These are phyloP conservation scores for Indicator maculatus DNA, from an alignment of 2,113 vertebrate genomes.

Conservation along the genomic window DNA sequence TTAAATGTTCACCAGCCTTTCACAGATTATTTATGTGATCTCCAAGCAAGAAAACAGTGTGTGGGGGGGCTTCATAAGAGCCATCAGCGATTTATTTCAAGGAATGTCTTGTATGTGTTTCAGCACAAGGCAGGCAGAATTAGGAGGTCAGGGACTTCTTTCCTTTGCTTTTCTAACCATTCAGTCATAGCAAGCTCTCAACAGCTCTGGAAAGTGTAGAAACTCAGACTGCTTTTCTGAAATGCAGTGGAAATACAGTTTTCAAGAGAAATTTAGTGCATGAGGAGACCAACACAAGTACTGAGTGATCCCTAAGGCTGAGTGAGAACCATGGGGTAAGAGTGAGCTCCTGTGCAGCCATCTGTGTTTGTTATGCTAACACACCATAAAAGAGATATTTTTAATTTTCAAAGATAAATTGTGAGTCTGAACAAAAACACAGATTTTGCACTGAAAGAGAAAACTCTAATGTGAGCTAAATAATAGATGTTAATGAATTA, in stretches of 20 bases:
- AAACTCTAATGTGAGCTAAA: not conserved
- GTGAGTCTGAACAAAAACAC: not conserved
- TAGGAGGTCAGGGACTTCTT: not conserved
- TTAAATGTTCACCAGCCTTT: not conserved
- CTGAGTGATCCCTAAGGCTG: not conserved
- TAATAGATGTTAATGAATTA: not conserved
- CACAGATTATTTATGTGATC: not conserved
- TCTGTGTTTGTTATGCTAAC: not conserved
- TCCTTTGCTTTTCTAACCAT: not conserved
- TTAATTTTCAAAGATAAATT: not conserved
- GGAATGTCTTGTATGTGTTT: not conserved
- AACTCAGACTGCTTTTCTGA: not conserved
- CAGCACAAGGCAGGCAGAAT: not conserved
- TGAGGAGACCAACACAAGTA: not conserved
- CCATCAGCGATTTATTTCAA: not conserved
- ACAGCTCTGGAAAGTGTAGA: not conserved
- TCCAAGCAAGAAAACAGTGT: not conserved
- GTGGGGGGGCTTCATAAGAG: not conserved
- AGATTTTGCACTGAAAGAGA: not conserved
- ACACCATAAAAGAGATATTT: not conserved
- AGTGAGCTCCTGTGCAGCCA: not conserved
- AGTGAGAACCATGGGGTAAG: rapidly evolving
- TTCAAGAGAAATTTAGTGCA: not conserved
- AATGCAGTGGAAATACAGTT: not conserved
- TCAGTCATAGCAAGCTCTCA: not conserved